phyloP scores from a whole-genome alignment of 2,113 vertebrate species.

The Steatornis caripensis region DNA sequence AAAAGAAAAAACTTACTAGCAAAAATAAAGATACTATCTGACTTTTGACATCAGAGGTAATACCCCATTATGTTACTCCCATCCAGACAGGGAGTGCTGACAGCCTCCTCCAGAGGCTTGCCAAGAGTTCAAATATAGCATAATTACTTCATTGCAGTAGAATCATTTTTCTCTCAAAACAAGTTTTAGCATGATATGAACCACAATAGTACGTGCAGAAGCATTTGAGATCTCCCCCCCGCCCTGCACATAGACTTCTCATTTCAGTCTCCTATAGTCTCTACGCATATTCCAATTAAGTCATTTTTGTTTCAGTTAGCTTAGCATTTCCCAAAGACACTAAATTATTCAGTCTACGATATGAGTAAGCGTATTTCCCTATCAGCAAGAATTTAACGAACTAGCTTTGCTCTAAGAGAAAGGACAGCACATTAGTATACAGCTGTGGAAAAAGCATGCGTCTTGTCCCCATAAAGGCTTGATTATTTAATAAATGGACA shows the following conservation, averaged over 20 bases:
- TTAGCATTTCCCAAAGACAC: conserved; percentile 67
- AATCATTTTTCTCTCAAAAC: background rate
- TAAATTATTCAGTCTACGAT: conserved; percentile 77
- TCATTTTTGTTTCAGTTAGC: conserved; percentile 43
- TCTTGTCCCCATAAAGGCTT: background rate
- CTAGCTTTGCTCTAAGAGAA: background rate
- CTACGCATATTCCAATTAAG: background rate
- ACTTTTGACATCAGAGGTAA: conserved; percentile 77
- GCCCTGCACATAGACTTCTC: background rate
- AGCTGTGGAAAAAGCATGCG: background rate
- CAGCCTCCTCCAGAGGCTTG: background rate
- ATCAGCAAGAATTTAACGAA: conserved; percentile 22
- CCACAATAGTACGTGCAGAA: background rate
- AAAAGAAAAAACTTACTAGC: conserved; percentile 65
- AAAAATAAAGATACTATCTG: conserved; percentile 50
- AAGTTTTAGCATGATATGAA: background rate
- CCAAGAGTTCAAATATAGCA: conserved; percentile 56
- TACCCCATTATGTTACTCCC: conserved; percentile 62
- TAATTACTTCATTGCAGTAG: conserved; percentile 23
- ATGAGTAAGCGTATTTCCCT: conserved; percentile 50
- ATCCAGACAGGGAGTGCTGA: conserved; percentile 33
- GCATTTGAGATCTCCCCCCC: background rate
- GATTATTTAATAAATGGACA: background rate
- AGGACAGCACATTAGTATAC: background rate
- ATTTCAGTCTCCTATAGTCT: background rate